These are phyloP conservation scores for Lota lota DNA, from an alignment of 2,113 vertebrate species.

Conservation along the genomic window DNA sequence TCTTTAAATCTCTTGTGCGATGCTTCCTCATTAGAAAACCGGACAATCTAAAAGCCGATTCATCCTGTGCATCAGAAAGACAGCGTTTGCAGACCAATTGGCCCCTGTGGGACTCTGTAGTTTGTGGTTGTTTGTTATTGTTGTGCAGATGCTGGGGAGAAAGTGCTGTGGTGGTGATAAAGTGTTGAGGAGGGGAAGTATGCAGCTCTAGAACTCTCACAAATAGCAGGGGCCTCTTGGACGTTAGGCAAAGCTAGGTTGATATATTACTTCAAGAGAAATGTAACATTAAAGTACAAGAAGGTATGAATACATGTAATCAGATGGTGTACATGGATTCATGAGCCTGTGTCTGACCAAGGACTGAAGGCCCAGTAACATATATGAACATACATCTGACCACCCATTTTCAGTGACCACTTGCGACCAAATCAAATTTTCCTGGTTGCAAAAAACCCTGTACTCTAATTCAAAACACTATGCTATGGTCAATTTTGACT, in stretches of 20 bases:
- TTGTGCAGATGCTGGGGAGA: not conserved
- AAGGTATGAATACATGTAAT: too few species aligned
- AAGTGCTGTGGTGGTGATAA: not conserved
- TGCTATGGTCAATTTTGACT: too few species aligned
- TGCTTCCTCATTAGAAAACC: not conserved
- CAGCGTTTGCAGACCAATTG: conserved; percentile 19
- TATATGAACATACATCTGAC: too few species aligned
- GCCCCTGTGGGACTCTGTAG: not conserved
- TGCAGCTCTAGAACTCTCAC: not conserved
- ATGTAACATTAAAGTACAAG: too few species aligned
- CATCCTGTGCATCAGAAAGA: conserved; percentile 7
- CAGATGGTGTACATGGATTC: too few species aligned
- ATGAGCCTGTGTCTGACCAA: too few species aligned
- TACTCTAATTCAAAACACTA: too few species aligned
- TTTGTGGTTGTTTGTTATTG: not conserved
- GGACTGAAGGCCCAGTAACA: too few species aligned
- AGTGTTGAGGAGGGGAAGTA: not conserved
- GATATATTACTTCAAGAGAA: too few species aligned
- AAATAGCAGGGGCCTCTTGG: not conserved
- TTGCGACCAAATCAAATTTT: too few species aligned
- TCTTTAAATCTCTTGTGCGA: not conserved
- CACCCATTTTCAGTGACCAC: too few species aligned
- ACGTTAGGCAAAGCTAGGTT: not conserved
- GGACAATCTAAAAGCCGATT: not conserved
- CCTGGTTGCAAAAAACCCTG: too few species aligned